Percentiles rank a stretch among this genome's conserved stretches.
These are phyloP conservation scores for Drosophila helvetica DNA, from an alignment of 2,888 invertebrate genomes.

Conservation along the genomic window DNA sequence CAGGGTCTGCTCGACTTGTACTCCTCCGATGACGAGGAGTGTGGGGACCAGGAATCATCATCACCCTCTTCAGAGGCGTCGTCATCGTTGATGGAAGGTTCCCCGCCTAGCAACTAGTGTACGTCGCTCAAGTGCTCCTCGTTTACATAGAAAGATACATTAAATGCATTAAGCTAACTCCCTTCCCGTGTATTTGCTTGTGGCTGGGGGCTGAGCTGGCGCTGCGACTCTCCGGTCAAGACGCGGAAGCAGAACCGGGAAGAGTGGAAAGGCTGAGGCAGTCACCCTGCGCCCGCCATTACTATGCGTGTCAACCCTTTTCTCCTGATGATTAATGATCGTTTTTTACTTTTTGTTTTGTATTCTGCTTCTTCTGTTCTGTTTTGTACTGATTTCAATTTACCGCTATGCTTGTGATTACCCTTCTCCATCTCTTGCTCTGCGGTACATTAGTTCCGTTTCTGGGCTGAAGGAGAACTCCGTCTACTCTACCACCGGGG, in stretches of 20 bases:
- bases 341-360: slow-evolving; percentile 48
- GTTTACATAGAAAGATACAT: slow-evolving; percentile 4
- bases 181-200: not conserved
- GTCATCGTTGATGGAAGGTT: not conserved
- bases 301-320: slow-evolving; percentile 74
- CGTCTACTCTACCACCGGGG: not conserved
- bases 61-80: not conserved
- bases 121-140: slow-evolving; percentile 5
- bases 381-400: slow-evolving; percentile 75
- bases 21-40: slow-evolving; percentile 30
- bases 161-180: slow-evolving; percentile 29
- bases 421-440: not conserved
- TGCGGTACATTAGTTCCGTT: not conserved
- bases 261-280: slow-evolving; percentile 13
- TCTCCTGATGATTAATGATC: slow-evolving; percentile 72
- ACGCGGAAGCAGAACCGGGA: slow-evolving; percentile 28
- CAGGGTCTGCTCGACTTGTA: slow-evolving; percentile 43
- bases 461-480: not conserved
- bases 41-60: slow-evolving; percentile 6
- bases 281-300: slow-evolving; percentile 35
- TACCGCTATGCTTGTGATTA: slow-evolving; percentile 40
- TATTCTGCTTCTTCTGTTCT: slow-evolving; percentile 35
- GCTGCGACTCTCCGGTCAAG: slow-evolving; percentile 42
- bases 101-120: slow-evolving; percentile 18
- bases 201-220: slow-evolving; percentile 11